Evolutionary conservation across 2,888 invertebrate genomes (phyloP), one percentile per base, ranked within the genome.

Genomic region (Drosophila mimica): DNA sequence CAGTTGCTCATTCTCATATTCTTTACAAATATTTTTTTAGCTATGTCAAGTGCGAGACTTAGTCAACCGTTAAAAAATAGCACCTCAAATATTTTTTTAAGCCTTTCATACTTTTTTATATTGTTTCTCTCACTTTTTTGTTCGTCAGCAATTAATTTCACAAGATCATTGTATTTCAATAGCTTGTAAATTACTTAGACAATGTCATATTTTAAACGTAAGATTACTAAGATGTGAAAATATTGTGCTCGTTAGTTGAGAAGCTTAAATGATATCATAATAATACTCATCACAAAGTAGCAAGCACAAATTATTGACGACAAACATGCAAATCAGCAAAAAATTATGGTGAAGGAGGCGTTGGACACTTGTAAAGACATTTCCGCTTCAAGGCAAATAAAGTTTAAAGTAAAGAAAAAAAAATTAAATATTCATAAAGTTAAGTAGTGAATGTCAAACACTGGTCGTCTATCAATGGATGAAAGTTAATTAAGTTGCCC

Each of bases 401-500:
- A 59, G 31, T 48, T 53, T 25, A 25, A 46, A 15, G 25, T 25
- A 4, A 4, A 25, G 11, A 20, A 20, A 46, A 28, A 28, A 5
- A 38, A 20, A 52, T 20, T 1, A 28, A 52, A 46, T 20, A 31
- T 52, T 20, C 38, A 54, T 17, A 17, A 43, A 58, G 9, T 36
- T 30, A 38, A 4, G 31, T 33, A 68, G 58, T 67, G 68, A n/a
- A 56, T 68, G 36, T 70, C 74, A 68, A 76, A 82, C 70, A 69
- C 62, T 76, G 49, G 33, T 62, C 59, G 33, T 62, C 59, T 61
- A 71, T 73, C 60, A 62, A 69, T 67, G 67, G 80, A 80, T 80
- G 85, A 83, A 83, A 86, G 88, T 81, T 86, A 88, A 86, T 86
- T 88, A 86, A 88, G 83, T 79, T 83, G 80, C 71, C 63, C 51